phyloP scores from a whole-genome alignment of 2,888 invertebrate genomes.

The Ypsolopha sequella region DNA sequence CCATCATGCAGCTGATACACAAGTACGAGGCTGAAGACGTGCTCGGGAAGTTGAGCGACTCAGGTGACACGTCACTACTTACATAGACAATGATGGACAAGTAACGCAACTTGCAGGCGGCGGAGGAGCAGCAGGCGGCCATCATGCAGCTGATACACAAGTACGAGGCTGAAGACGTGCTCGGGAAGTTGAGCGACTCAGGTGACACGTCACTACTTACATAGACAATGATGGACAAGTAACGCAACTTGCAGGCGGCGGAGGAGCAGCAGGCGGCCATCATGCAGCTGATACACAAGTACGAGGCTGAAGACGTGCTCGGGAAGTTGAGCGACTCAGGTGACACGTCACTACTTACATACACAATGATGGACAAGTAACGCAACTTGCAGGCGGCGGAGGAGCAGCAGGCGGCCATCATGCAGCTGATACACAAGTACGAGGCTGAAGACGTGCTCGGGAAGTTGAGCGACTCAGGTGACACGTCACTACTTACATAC shows the following conservation, averaged over 20 bases:
- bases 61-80: slow-evolving; percentile 26
- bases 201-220: slow-evolving; percentile 24
- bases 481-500: no score
- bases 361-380: no score
- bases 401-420: slow-evolving; percentile 74
- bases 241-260: slow-evolving; percentile 66
- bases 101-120: slow-evolving; percentile 59
- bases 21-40: slow-evolving; percentile 68
- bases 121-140: slow-evolving; percentile 76
- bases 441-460: slow-evolving; percentile 65
- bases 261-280: slow-evolving; percentile 76
- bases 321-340: slow-evolving; percentile 61
- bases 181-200: slow-evolving; percentile 58
- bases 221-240: not conserved
- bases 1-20: slow-evolving; percentile 67
- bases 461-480: slow-evolving; percentile 58
- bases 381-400: slow-evolving; percentile 73
- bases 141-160: slow-evolving; percentile 69
- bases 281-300: slow-evolving; percentile 67
- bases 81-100: not conserved
- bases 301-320: slow-evolving; percentile 63
- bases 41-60: slow-evolving; percentile 59
- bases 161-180: slow-evolving; percentile 64
- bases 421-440: slow-evolving; percentile 66
- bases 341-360: slow-evolving; percentile 12